Percentiles rank a stretch among this genome's conserved stretches.
Evolutionary conservation across 2,888 invertebrate species (phyloP).

Genomic region (Cantharis lateralis): DNA sequence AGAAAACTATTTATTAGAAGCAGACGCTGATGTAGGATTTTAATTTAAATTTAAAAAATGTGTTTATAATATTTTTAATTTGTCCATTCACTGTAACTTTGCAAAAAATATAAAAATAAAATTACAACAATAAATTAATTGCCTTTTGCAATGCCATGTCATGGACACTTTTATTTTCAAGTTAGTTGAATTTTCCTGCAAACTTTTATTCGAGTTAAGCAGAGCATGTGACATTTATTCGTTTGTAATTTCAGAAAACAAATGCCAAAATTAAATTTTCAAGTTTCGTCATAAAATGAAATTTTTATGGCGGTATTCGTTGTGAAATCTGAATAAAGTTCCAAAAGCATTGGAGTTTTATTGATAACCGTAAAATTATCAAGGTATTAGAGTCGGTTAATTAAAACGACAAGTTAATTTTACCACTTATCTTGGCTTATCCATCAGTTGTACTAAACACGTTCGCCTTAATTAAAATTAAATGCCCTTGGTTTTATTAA

Average conservation of each 20-base stretch:
- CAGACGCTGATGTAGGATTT: background rate
- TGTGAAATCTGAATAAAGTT: background rate
- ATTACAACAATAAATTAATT: constrained; percentile 30
- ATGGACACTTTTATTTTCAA: constrained; percentile 32
- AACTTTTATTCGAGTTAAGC: constrained; percentile 34
- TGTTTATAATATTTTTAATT: background rate
- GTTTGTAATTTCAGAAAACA: background rate
- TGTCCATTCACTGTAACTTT: background rate
- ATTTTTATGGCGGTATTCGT: background rate
- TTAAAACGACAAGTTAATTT: background rate
- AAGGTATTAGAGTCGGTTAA: background rate
- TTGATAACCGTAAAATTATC: background rate
- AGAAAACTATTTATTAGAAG: background rate
- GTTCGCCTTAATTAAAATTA: constrained; percentile 26
- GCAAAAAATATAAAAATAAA: constrained; percentile 3
- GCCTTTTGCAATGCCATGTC: constrained; percentile 25
- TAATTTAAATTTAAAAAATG: background rate
- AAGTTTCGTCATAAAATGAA: background rate
- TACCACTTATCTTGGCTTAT: background rate
- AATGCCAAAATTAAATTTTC: background rate
- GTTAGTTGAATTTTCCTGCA: constrained; percentile 21
- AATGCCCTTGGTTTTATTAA: constrained; percentile 16
- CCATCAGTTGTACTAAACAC: constrained; percentile 14
- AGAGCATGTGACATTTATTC: constrained; percentile 32
- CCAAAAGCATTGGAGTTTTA: background rate